Evolutionary conservation across 2,888 invertebrate species (phyloP), one percentile per base, ranked within the genome.

Genomic region (Harmothoe impar): DNA sequence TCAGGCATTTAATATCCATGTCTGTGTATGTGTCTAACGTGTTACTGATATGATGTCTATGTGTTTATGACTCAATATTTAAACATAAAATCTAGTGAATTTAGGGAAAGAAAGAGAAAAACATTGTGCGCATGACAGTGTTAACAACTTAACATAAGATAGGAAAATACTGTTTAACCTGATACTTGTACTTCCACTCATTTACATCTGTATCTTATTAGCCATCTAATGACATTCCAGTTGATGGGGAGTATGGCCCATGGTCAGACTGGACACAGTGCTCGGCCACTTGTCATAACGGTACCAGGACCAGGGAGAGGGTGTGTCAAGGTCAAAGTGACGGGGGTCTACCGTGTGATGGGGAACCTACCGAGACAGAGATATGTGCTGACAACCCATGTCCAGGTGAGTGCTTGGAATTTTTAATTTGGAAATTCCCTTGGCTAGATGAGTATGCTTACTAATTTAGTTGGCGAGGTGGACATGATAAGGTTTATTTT

Each of bases 331-430:
- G 84, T 0, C 81, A 54, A 10, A 20, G 23, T n/a, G 51, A 89
- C 43, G 91, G 68, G 23, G 91, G 91, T 5, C 35, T 10, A 12
- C 43, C 43, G 23, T 91, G 91, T 31, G 29, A 31, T 0, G 91
- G 91, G 3, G 20, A 20, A 20, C 25, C 25, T 62, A n/a, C 54
- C 20, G 89, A 91, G 31, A 62, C 54, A 10, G 62, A 78, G 54
- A 35, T 10, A 20, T 91, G 91, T 29, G 43, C 43, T 51, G 43
- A 35, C 52, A 12, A 23, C 17, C n/a, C 25, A 89, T 91, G 91
- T 33, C 91, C 91, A 89, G 91, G 91, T 91, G 43, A 62, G 62
- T n/a, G n/a, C n/a, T n/a, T n/a, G n/a, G n/a, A n/a, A n/a, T n/a
- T n/a, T n/a, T n/a, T n/a, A n/a, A n/a, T n/a, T n/a, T n/a, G n/a